A percentile compares a stretch with the other conserved stretches of the same genome.
Evolutionary conservation across 2,888 invertebrate species (phyloP).

Genomic region (Heliconius charithonia): DNA sequence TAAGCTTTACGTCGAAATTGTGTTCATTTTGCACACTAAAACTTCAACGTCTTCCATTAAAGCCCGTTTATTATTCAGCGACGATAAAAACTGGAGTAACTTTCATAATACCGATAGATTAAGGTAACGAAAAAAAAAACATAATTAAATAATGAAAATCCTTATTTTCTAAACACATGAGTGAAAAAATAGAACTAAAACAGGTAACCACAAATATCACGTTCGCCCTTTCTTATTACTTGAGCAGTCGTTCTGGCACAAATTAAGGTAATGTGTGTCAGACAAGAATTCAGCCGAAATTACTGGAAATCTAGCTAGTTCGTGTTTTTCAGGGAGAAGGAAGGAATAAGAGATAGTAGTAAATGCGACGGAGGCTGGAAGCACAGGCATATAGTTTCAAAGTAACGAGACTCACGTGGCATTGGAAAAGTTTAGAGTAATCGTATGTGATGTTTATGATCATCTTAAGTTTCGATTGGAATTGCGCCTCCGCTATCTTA

Average conservation of each 20-base stretch:
- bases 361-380: slow-evolving; percentile 43
- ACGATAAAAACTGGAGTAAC: slow-evolving; percentile 26
- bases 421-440: slow-evolving; percentile 53
- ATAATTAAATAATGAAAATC: slow-evolving; percentile 4
- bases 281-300: slow-evolving; percentile 63
- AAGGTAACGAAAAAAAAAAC: slow-evolving; percentile 17
- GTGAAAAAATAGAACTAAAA: slow-evolving; percentile 49
- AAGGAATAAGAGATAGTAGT: slow-evolving; percentile 45
- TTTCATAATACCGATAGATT: slow-evolving; percentile 24
- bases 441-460: slow-evolving; percentile 64
- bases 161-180: slow-evolving; percentile 52
- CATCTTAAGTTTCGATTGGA: slow-evolving; percentile 59
- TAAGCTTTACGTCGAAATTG: slow-evolving; percentile 53
- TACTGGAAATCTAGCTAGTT: slow-evolving; percentile 49
- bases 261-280: slow-evolving; percentile 67
- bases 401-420: slow-evolving; percentile 54
- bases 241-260: slow-evolving; percentile 60
- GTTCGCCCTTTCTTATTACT: slow-evolving; percentile 54
- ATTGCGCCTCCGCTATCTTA: slow-evolving; percentile 50
- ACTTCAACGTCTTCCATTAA: slow-evolving; percentile 50
- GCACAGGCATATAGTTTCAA: slow-evolving; percentile 49
- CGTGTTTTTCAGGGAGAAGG: slow-evolving; percentile 42
- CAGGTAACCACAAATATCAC: slow-evolving; percentile 48
- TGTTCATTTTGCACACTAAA: slow-evolving; percentile 57
- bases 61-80: slow-evolving; percentile 46